Evolutionary conservation across 2,113 vertebrate genomes (phyloP), one percentile per base, ranked within the genome.

Genomic region (Oryzias melastigma): DNA sequence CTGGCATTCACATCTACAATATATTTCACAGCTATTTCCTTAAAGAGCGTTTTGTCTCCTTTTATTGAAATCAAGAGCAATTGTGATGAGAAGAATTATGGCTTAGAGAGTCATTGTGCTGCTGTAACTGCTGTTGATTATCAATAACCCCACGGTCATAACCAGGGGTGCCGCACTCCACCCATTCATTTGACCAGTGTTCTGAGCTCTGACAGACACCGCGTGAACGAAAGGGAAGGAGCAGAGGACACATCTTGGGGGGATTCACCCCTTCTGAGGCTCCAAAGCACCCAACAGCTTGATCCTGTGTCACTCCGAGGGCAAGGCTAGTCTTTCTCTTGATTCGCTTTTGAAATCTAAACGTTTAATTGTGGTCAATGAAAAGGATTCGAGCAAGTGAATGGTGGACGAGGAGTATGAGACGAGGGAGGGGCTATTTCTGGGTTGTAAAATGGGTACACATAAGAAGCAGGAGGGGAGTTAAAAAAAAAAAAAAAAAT

Each of bases 401-500:
- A 87, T 78, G 86, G 78, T 72, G 73, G 91, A 90, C 77, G 91
- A 92, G 92, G 91, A 92, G 92, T 89, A 91, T 85, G 87, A 90
- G 83, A 60, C 80, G 89, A 89, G 84, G 88, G 92, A 91, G 90
- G 86, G 79, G 69, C 70, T 64, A 74, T 78, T 84, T 75, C 54
- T 90, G 91, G 76, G 85, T 75, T 91, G 75, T 79, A 83, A 90
- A 93, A 93, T 92, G 90, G 95, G 90, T 94, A 89, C 90, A 85
- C 78, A 83, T 81, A 82, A 85, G 89, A 88, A 86, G 75, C 61
- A 71, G 62, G 69, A 73, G 64, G 64, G 62, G 50, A 59, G 62
- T 58, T 29, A 55, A 42, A 41, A 69, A 81, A 75, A 90, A 55
- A 42, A 41, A 69, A 81, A 75, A 90, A 85, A 86, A 90, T 90